Percentiles rank a stretch among this genome's conserved stretches.
Conservation (phyloP, 2,888 invertebrate genomes). For the Mongoloraphidia duomilia region DNA sequence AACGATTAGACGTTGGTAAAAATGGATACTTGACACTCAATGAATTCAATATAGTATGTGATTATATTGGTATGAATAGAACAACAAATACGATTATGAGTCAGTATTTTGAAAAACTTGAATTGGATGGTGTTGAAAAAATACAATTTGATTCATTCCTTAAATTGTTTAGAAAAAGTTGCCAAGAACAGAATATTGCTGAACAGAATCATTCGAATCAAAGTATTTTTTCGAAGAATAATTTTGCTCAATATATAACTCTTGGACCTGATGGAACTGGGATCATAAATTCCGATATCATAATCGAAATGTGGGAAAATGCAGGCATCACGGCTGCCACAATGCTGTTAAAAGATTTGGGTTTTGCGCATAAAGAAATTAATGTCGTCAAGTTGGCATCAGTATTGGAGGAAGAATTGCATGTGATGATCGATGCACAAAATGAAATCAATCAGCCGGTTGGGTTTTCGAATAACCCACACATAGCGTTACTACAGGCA, state of each 20-base stretch:
- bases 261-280: conserved; percentile 27
- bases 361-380: conserved; percentile 43
- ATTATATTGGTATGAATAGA: conserved; percentile 49
- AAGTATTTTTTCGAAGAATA: conserved; percentile 22
- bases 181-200: conserved; percentile 25
- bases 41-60: conserved; percentile 42
- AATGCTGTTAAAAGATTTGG: conserved; percentile 49
- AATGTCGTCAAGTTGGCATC: conserved; percentile 46
- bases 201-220: conserved; percentile 20
- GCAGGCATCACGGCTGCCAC: conserved; percentile 51
- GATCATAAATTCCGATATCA: conserved; percentile 31
- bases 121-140: conserved; percentile 43
- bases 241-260: conserved; percentile 27
- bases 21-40: conserved; percentile 44
- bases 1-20: conserved; percentile 41
- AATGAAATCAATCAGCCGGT: conserved; percentile 18
- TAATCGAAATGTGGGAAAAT: conserved; percentile 59
- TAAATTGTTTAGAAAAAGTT: conserved; percentile 35
- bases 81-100: conserved; percentile 46
- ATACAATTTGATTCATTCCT: conserved; percentile 53
- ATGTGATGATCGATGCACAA: conserved; percentile 18
- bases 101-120: conserved; percentile 50
- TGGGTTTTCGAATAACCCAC: conserved; percentile 23
- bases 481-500: conserved; percentile 42
- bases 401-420: conserved; percentile 51